Evolutionary conservation across 2,797 vertebrate species (phyloP).

Genomic region (Momotus momota): DNA sequence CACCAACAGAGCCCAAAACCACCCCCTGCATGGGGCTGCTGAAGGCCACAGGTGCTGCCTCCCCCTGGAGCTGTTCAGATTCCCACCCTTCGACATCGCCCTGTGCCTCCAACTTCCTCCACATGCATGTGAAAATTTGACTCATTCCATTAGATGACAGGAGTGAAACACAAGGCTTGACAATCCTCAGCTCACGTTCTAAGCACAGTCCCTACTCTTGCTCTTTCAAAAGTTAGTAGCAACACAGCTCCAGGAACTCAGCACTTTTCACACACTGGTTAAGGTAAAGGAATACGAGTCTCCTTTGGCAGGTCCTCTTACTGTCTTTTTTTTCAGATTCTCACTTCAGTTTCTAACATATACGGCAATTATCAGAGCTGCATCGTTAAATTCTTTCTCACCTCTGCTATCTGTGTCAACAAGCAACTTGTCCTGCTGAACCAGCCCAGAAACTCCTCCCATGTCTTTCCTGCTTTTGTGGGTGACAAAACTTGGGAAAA

Average conservation of each 20-base stretch:
- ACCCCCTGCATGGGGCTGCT: not conserved
- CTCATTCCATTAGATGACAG: not conserved
- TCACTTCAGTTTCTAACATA: not conserved
- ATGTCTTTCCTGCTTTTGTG: not conserved
- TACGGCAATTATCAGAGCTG: not conserved
- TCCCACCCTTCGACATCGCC: not conserved
- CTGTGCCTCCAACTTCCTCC: not conserved
- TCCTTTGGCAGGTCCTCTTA: not conserved
- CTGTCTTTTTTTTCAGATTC: not conserved
- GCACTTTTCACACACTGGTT: rapidly evolving
- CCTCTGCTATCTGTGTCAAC: not conserved
- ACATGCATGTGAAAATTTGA: not conserved
- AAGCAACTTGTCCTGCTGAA: not conserved
- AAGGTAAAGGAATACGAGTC: not conserved
- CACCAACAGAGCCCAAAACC: not conserved
- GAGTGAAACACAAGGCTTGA: not conserved
- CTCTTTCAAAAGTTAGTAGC: not conserved
- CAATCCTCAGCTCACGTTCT: not conserved
- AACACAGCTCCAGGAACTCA: not conserved
- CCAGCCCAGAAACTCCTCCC: not conserved
- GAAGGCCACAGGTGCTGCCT: not conserved
- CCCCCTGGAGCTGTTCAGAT: not conserved
- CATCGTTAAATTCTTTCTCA: not conserved
- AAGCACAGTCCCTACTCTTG: not conserved
- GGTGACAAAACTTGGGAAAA: not conserved